Evolutionary conservation across 1,140 invertebrate species (phyloP).

Genomic region (Lethocerus indicus): DNA sequence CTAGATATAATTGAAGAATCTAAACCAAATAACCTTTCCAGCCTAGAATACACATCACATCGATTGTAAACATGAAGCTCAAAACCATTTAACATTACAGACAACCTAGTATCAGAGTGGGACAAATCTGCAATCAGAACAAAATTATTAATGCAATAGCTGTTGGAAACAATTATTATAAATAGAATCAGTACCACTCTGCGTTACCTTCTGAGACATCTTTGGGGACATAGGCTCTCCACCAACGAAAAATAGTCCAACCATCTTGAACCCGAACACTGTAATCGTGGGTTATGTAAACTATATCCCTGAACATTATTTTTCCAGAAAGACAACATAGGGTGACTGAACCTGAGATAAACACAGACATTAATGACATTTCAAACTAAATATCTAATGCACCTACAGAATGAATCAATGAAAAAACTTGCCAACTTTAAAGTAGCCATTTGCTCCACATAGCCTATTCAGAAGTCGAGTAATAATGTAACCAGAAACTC

Average conservation of each 20-base stretch:
- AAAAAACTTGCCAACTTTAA: slow-evolving; percentile 66
- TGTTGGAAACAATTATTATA: too few species aligned
- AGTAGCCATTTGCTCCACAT: slow-evolving; percentile 66
- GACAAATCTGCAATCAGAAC: slow-evolving; percentile 83
- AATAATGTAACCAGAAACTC: slow-evolving; percentile 75
- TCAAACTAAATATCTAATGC: too few species aligned
- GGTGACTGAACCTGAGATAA: slow-evolving; percentile 71
- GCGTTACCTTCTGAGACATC: slow-evolving; percentile 75
- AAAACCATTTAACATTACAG: slow-evolving; percentile 87
- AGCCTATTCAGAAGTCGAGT: slow-evolving; percentile 81
- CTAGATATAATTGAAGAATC: slow-evolving; percentile 54
- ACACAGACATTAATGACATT: background rate
- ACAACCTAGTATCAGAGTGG: slow-evolving; percentile 85
- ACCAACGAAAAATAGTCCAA: slow-evolving; percentile 94
- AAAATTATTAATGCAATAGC: too few species aligned
- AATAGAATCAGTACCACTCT: too few species aligned
- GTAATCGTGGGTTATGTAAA: slow-evolving; percentile 89
- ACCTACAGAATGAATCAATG: too few species aligned
- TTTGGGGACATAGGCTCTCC: slow-evolving; percentile 86
- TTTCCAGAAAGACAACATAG: slow-evolving; percentile 90
- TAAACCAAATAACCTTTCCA: slow-evolving; percentile 81
- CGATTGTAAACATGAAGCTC: slow-evolving; percentile 94
- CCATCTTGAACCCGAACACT: slow-evolving; percentile 89
- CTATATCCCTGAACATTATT: slow-evolving; percentile 95
- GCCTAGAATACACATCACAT: slow-evolving; percentile 66